Conservation (phyloP, 2,113 vertebrate genomes). For the Rhea americana region DNA sequence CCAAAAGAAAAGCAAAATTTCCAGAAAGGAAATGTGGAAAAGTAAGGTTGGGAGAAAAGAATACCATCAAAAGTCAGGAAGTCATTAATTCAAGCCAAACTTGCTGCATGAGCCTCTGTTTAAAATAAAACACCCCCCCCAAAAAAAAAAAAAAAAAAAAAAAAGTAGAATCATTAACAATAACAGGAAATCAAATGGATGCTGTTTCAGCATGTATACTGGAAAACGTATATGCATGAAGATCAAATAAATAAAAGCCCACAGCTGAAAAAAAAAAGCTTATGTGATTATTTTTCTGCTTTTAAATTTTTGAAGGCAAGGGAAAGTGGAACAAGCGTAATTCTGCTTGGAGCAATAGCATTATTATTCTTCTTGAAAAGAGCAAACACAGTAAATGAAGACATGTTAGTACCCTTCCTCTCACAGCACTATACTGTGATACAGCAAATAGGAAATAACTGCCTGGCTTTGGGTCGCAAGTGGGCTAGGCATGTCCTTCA, state of each 20-base stretch:
- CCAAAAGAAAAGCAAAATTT: not conserved
- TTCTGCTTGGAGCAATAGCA: not conserved
- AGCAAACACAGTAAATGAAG: slow-evolving; percentile 3
- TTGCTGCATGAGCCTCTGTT: not conserved
- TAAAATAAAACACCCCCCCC: not conserved
- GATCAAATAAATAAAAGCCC: slow-evolving; percentile 6
- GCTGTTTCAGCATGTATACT: not conserved
- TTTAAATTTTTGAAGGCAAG: slow-evolving; percentile 2
- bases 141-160: not conserved
- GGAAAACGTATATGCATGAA: not conserved
- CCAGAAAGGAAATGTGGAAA: not conserved
- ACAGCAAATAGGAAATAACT: not conserved
- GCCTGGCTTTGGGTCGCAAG: fast-evolving
- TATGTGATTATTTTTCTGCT: not conserved
- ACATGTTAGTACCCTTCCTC: fast-evolving
- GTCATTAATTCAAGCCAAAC: slow-evolving; percentile 9
- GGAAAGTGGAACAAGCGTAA: slow-evolving; percentile 1
- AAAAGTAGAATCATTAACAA: not conserved
- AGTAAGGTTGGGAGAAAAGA: not conserved
- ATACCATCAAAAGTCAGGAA: slow-evolving; percentile 1
- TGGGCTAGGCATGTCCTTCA: not conserved
- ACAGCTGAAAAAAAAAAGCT: not conserved
- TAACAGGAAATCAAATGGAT: slow-evolving; percentile 35
- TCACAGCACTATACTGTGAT: not conserved
- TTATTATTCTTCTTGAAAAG: slow-evolving; percentile 10